Evolutionary conservation across 1,140 invertebrate genomes (phyloP).

Genomic region (Drosophila tani): DNA sequence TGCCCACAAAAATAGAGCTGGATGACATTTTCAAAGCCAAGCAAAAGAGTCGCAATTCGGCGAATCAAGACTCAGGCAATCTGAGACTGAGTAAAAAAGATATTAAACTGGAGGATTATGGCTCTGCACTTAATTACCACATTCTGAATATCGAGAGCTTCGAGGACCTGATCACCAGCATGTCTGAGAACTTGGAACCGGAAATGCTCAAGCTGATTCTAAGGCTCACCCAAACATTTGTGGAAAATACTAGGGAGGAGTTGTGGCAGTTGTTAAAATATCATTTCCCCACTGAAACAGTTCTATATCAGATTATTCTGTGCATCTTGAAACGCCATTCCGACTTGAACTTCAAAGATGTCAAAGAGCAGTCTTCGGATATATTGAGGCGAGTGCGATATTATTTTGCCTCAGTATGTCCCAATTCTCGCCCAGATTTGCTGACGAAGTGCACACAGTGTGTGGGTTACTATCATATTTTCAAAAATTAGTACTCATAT

Average conservation of each 20-base stretch:
- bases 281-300: slow-evolving; percentile 13
- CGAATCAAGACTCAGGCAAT: no score
- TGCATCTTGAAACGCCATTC: slow-evolving; percentile 4
- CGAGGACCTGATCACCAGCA: neutral
- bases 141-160: slow-evolving; percentile 2
- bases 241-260: slow-evolving; percentile 9
- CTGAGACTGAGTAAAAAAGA: neutral
- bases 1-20: slow-evolving; percentile 1
- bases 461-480: slow-evolving; percentile 8
- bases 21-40: neutral
- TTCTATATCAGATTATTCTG: slow-evolving; percentile 18
- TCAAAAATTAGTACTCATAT: neutral
- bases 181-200: slow-evolving; percentile 5
- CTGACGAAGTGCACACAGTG: slow-evolving; percentile 12
- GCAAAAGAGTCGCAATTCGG: no score
- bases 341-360: neutral
- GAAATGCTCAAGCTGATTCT: slow-evolving; percentile 1
- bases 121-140: neutral
- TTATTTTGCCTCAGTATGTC: neutral
- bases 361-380: slow-evolving; percentile 10
- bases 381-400: slow-evolving; percentile 19
- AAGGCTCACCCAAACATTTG: slow-evolving; percentile 6
- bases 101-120: neutral
- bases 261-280: slow-evolving; percentile 6
- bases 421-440: slow-evolving; percentile 1